phyloP scores from a whole-genome alignment of 2,797 vertebrate genomes.

The Chromobotia macracanthus region DNA sequence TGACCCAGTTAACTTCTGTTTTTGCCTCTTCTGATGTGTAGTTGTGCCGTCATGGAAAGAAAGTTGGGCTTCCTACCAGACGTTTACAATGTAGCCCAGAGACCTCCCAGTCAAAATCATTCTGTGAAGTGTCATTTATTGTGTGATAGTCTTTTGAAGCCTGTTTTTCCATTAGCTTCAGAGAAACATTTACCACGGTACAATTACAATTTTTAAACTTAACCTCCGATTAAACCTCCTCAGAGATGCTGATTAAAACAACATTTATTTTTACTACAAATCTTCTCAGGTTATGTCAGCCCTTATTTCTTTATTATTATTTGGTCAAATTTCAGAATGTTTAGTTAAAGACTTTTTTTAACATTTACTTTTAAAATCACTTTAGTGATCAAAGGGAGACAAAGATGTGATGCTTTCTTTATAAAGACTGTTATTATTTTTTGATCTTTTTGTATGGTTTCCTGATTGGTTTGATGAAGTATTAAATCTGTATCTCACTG shows the following conservation, averaged over 20 bases:
- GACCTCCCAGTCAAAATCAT: conserved; percentile 45
- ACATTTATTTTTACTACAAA: too few relatives aligned
- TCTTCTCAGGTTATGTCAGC: not conserved
- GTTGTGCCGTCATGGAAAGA: conserved; percentile 52
- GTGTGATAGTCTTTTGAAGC: conserved; percentile 44
- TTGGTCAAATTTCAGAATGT: not conserved
- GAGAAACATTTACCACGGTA: conserved; percentile 37
- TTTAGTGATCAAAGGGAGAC: too few relatives aligned
- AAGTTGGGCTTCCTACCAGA: conserved; percentile 43
- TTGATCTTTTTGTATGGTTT: too few relatives aligned
- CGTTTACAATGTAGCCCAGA: conserved; percentile 29
- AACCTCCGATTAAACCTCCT: too few relatives aligned
- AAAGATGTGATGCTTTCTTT: too few relatives aligned
- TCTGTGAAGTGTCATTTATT: conserved; percentile 18
- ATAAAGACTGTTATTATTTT: too few relatives aligned
- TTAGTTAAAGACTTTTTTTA: not conserved
- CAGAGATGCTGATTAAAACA: not conserved
- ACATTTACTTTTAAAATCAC: too few relatives aligned
- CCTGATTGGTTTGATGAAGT: too few relatives aligned
- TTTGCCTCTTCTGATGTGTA: conserved; percentile 19
- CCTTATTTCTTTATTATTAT: too few relatives aligned
- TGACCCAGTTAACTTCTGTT: not conserved
- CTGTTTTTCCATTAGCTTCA: conserved; percentile 54
- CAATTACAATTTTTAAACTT: not conserved
- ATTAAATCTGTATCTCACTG: too few relatives aligned